Base-by-base conservation (phyloP, 2,797 vertebrate genomes). In the Corythornis leucogaster region DNA sequence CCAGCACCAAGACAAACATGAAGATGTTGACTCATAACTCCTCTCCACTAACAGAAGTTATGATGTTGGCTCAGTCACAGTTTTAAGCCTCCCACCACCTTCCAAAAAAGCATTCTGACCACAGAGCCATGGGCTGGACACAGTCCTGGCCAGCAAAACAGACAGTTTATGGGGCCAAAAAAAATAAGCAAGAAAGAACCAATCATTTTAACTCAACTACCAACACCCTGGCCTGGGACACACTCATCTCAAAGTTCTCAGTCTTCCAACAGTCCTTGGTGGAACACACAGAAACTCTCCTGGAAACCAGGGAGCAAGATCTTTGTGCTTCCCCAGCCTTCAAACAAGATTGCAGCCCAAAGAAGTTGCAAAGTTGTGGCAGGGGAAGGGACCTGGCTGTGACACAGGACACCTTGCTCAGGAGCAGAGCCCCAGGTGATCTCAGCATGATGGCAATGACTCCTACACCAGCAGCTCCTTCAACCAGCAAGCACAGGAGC, bases 381-480 rank as follows among this genome's bases (percentile, higher is more conserved):
- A n/a, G n/a, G 15, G 8, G 21, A 48, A 9, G 11, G 21, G 30
- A 64, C 3, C 0, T 2, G 15, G 45, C 25, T 48, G 25, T 2
- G 50, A 50, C 1, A 3, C 2, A 43, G 53, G 45, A 53, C 17
- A 30, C 28, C 1, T 2, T 1, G 8, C 31, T 20, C 1, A 1
- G n/a, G 25, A 61, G 35, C 20, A 3, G 35, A 43, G 35, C 3
- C 26, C 28, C 24, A 4, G 13, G 1, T 6, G 14, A 64, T n/a
- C 33, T 8, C 43, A 31, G 53, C 45, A 5, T 0, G 5, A 17
- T 0, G 1, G 2, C 6, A 25, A 8, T 11, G 83, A 68, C 45
- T 25, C 62, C 68, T 25, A 6, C 55, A 24, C 3, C 35, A 30
- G 8, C 54, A 50, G 20, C 28, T 69, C 33, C 45, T 80, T 25